phyloP scores from a whole-genome alignment of 2,113 vertebrate species.

The Clarias batrachus region DNA sequence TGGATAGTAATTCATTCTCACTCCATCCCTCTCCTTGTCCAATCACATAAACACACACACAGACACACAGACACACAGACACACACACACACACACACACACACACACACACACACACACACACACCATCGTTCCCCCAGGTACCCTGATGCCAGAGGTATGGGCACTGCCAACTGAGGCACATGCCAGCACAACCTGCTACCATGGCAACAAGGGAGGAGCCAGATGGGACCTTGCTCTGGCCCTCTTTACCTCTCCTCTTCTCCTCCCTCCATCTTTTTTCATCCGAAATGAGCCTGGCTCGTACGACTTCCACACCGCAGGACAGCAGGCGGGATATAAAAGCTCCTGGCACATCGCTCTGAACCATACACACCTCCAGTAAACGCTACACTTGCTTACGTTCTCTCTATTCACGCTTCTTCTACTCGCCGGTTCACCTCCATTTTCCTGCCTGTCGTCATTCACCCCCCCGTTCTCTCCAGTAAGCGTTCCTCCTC shows the following conservation, averaged over 20 bases:
- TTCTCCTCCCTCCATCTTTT: slow-evolving; percentile 50
- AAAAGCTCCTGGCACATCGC: slow-evolving; percentile 42
- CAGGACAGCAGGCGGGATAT: slow-evolving; percentile 47
- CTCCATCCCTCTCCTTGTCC: slow-evolving; percentile 40
- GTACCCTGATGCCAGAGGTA: slow-evolving; percentile 71
- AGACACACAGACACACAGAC: slow-evolving; percentile 31
- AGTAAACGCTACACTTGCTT: slow-evolving; percentile 26
- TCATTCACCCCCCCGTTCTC: slow-evolving; percentile 20
- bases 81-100: slow-evolving; percentile 16
- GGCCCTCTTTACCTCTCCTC: slow-evolving; percentile 46
- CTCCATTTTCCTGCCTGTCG: slow-evolving; percentile 36
- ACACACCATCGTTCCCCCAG: slow-evolving; percentile 59
- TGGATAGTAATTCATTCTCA: slow-evolving; percentile 46
- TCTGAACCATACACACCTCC: slow-evolving; percentile 38
- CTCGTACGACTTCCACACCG: slow-evolving; percentile 38
- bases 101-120: slow-evolving; percentile 42
- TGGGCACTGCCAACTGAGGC: slow-evolving; percentile 67
- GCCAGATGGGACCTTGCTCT: slow-evolving; percentile 61
- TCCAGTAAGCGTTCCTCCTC: slow-evolving; percentile 54
- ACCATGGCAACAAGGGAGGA: slow-evolving; percentile 75
- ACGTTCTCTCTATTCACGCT: slow-evolving; percentile 25
- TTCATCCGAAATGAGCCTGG: slow-evolving; percentile 40
- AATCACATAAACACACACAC: slow-evolving; percentile 29
- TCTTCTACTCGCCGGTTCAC: neutral
- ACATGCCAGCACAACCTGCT: slow-evolving; percentile 76